Evolutionary conservation across 1,140 invertebrate genomes (phyloP).

Genomic region (Magallana ariakensis): DNA sequence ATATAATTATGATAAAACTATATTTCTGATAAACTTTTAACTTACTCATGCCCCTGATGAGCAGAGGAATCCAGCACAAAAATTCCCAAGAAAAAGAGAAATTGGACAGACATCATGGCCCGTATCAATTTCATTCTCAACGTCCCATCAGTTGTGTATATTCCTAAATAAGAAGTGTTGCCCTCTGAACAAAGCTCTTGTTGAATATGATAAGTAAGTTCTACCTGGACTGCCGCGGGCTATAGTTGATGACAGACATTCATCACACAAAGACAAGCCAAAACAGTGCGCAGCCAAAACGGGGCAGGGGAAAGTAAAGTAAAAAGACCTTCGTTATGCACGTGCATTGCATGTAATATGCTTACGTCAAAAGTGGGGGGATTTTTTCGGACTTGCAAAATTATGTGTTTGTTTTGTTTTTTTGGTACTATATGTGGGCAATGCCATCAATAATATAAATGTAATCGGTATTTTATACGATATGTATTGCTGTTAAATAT

Average conservation of each 20-base stretch:
- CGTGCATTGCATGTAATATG: slow-evolving; percentile 7
- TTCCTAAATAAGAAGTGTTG: slow-evolving; percentile 7
- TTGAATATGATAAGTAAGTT: slow-evolving; percentile 27
- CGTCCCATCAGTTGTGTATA: slow-evolving; percentile 20
- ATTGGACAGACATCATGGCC: slow-evolving; percentile 11
- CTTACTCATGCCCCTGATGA: slow-evolving; percentile 4
- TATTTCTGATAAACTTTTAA: neutral
- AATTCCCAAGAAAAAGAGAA: slow-evolving; percentile 17
- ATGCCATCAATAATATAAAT: neutral
- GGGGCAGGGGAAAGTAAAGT: neutral
- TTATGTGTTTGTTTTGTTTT: neutral
- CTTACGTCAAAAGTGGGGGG: neutral
- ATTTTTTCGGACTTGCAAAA: neutral
- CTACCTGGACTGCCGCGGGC: slow-evolving; percentile 11
- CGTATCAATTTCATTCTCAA: neutral
- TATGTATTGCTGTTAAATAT: neutral
- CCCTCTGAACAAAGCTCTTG: neutral
- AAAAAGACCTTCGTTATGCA: neutral
- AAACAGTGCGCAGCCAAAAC: neutral
- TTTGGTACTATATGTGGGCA: neutral
- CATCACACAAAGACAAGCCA: slow-evolving; percentile 25
- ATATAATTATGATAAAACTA: no score
- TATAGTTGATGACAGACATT: slow-evolving; percentile 8
- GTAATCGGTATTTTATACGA: neutral
- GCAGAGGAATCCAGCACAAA: slow-evolving; percentile 13